Evolutionary conservation across 2,797 vertebrate species (phyloP), one percentile per base, ranked within the genome.

Genomic region (Etheostoma nigrum): DNA sequence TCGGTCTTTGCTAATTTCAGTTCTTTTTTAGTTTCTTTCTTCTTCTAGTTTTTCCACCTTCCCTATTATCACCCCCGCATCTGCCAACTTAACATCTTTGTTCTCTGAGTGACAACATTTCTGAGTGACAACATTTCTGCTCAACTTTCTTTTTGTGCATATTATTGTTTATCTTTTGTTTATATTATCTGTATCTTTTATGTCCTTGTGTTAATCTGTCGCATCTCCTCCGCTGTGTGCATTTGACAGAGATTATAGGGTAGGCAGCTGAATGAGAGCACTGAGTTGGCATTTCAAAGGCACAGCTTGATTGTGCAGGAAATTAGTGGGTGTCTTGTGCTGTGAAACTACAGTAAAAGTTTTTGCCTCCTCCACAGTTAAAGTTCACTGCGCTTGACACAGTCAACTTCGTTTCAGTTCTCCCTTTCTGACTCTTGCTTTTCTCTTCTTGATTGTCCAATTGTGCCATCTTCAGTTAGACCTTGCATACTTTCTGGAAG

Each of bases 311-410:
- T 78, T 61, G 72, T 79, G 76, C 81, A 74, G 83, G 81, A 86
- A 78, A 84, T 83, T 86, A 91, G 92, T 89, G 81, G 88, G 88
- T 27, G 64, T 83, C 79, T 86, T 80, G 87, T 77, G 78, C 88
- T 88, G 88, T 68, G 78, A 79, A 71, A 71, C 70, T 66, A 54
- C 84, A 71, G 73, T 30, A 21, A 60, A 76, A 74, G 65, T 55
- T 33, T 16, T 66, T 40, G 6, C 85, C 64, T 87, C 84, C 86
- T 74, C 71, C 76, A 27, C 81, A 63, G 61, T 48, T 5, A 63
- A 73, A 58, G 47, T 69, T 53, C 27, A 16, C 42, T 27, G 47
- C 11, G 44, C 52, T 63, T n/a, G 53, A 25, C 12, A 61, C 33
- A 30, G 48, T 63, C 68, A 6, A 27, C 55, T 73, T 57, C 33